A percentile compares a stretch with the other conserved stretches of the same genome.
Conservation (phyloP, 2,797 vertebrate species). For the Chelmon rostratus region DNA sequence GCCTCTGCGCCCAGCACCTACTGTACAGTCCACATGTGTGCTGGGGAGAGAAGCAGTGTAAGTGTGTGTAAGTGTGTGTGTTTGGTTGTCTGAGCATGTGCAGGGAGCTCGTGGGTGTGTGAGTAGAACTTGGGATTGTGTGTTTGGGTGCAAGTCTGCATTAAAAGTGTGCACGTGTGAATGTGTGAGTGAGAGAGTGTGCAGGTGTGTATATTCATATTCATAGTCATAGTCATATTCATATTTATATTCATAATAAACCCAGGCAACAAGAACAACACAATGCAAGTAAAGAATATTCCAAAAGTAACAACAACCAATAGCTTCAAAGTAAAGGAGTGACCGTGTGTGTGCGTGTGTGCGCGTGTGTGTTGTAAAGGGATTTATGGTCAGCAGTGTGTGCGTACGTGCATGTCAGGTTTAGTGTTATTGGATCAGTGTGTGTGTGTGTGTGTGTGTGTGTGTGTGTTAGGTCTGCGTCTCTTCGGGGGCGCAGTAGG, state of each 20-base stretch:
- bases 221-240: constrained; percentile 65
- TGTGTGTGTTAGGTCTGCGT: constrained; percentile 88
- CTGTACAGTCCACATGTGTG: constrained; percentile 66
- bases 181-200: constrained; percentile 43
- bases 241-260: constrained; percentile 77
- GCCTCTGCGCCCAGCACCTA: constrained; percentile 67
- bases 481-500: constrained; percentile 95
- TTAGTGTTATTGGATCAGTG: constrained; percentile 40
- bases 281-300: constrained; percentile 82
- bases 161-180: constrained; percentile 41
- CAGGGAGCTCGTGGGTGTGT: constrained; percentile 18
- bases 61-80: constrained; percentile 26
- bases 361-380: constrained; percentile 58
- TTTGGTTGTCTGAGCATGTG: constrained; percentile 52
- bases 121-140: background rate
- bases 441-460: constrained; percentile 45
- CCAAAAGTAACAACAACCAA: constrained; percentile 81
- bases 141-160: constrained; percentile 1
- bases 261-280: constrained; percentile 82
- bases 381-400: constrained; percentile 55
- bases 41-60: constrained; percentile 65
- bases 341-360: constrained; percentile 31
- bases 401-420: constrained; percentile 50
- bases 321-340: constrained; percentile 79
- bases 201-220: constrained; percentile 63